A percentile compares a stretch with the other conserved stretches of the same genome.
These are phyloP conservation scores for Lepidostoma basale DNA, from an alignment of 1,140 invertebrate species.

Conservation along the genomic window DNA sequence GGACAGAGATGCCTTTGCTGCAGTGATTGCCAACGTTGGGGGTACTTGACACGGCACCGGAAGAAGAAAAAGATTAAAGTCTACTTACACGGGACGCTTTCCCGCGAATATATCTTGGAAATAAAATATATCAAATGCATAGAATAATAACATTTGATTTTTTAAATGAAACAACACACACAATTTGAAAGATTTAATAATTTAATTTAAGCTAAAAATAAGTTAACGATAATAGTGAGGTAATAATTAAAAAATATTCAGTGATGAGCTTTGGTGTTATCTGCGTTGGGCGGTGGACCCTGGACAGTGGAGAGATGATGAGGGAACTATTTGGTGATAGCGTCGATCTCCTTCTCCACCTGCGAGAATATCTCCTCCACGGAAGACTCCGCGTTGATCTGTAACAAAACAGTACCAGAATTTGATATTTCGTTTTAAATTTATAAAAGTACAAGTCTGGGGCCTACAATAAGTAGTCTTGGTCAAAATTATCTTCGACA, in stretches of 20 bases:
- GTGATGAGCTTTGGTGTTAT: not conserved
- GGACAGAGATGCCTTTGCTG: no score
- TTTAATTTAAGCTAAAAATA: slow-evolving; percentile 1
- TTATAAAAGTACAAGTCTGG: no score
- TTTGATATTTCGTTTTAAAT: no score
- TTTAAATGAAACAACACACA: not conserved
- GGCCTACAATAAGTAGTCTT: no score
- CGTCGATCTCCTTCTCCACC: slow-evolving; percentile 61
- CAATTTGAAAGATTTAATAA: not conserved
- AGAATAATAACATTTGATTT: no score
- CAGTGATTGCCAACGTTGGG: no score
- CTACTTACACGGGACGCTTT: no score
- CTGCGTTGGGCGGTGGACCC: not conserved
- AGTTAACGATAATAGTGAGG: slow-evolving; percentile 11
- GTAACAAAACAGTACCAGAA: slow-evolving; percentile 46
- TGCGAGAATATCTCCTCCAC: slow-evolving; percentile 79
- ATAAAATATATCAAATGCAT: no score
- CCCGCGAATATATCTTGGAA: no score
- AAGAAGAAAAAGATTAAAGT: no score
- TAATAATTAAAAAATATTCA: slow-evolving; percentile 5
- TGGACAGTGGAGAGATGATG: no score
- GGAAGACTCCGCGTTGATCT: slow-evolving; percentile 80
- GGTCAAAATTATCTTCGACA: not conserved
- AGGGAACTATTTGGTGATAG: slow-evolving; percentile 38
- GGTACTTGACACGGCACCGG: no score